Base-by-base conservation (phyloP, 1,140 invertebrate genomes). In the Brachionus plicatilis region DNA sequence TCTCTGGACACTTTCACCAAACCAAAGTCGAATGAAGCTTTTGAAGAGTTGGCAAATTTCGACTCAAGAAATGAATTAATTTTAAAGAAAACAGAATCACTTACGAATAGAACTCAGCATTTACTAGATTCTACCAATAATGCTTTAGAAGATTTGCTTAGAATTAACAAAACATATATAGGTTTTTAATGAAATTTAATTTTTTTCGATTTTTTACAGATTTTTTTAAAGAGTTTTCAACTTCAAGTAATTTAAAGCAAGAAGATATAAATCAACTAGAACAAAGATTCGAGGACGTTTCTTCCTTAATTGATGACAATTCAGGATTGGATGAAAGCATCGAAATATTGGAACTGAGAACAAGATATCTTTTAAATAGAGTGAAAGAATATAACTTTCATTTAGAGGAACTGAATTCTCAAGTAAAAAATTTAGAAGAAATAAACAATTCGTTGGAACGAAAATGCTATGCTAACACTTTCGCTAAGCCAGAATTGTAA, bases 381-480 rank as follows among this genome's bases (percentile, higher is more conserved):
- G 79, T 45, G 7, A 45, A 45, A 41, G 37, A 82, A 24, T 82
- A 82, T 24, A 33, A 82, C 11, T 45, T 11, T 65, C 50, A 65
- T 20, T 9, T 82, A 6, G 53, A 82, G n/a, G 37, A 65, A 24
- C 41, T 82, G 11, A 11, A 27, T 20, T 11, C n/a, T 14, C 79
- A 82, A 41, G 79, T 82, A 9, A 47, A 82, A 43, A 82, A 82
- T 82, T 68, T 82, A 33, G 65, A 82, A 60, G 37, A 82, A 8
- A 82, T 82, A 29, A 82, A 82, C 53, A 60, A 82, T 65, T 82
- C 79, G 9, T 27, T 82, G 4, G 65, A 82, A 47, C 8, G 79
- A 82, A 82, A 82, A 82, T 82, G 79, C 29, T 82, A 45, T 47
- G 50, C 79, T 3, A 82, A 82, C 20, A 82, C 79, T 43, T 65